phyloP scores from a whole-genome alignment of 1,140 invertebrate species.

The Varroa destructor region DNA sequence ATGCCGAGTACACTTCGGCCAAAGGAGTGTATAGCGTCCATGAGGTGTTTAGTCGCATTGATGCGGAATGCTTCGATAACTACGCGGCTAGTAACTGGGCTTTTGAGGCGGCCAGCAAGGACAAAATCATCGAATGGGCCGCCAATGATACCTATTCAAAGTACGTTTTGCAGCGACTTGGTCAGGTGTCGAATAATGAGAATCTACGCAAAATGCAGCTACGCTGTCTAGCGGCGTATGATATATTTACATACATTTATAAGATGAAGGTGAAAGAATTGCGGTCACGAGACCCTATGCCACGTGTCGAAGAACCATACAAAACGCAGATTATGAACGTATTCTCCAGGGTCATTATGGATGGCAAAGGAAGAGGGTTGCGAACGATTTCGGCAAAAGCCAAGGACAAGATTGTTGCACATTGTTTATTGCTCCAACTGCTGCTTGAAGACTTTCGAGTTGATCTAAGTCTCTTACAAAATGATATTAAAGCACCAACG shows the following conservation, averaged over 20 bases:
- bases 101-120: constrained; percentile 3
- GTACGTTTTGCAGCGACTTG: constrained; percentile 10
- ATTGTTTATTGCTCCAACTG: constrained; percentile 9
- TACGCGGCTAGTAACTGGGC: constrained; percentile 18
- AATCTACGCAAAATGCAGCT: constrained; percentile 24
- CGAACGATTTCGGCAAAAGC: constrained; percentile 14
- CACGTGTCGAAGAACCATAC: constrained; percentile 21
- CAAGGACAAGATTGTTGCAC: constrained; percentile 18
- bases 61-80: constrained; percentile 21
- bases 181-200: constrained; percentile 16
- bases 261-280: constrained; percentile 21
- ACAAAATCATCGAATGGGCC: constrained; percentile 11
- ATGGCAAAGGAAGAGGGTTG: constrained; percentile 15
- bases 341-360: constrained; percentile 16
- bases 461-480: constrained; percentile 9
- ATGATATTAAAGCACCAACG: constrained; percentile 23
- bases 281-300: constrained; percentile 5
- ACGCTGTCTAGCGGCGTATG: constrained; percentile 6
- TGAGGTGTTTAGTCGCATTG: constrained; percentile 11
- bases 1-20: background rate
- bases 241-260: constrained; percentile 24
- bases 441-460: constrained; percentile 9
- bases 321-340: constrained; percentile 25
- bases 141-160: constrained; percentile 22
- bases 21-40: constrained; percentile 1